Conservation (phyloP, 2,797 vertebrate genomes). For the Capromys pilorides region DNA sequence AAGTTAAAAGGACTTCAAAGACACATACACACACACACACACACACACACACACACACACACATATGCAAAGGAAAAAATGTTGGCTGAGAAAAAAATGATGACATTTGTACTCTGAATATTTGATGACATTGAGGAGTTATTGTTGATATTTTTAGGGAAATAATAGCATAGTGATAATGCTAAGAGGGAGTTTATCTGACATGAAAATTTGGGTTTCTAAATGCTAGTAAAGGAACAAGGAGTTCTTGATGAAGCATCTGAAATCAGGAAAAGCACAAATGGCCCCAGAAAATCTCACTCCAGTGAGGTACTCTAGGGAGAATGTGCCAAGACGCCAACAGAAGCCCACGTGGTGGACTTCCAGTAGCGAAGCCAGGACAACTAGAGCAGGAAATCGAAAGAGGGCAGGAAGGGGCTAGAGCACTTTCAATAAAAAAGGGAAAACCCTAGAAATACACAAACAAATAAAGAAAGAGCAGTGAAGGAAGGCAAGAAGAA, state of each 20-base stretch:
- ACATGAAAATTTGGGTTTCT: background rate
- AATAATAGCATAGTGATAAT: background rate
- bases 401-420: background rate
- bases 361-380: background rate
- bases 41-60: too few species aligned
- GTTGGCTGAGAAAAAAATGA: background rate
- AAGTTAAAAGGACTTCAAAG: background rate
- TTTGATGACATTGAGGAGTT: background rate
- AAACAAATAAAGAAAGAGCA: background rate
- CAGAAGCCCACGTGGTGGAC: background rate
- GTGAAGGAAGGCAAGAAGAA: background rate
- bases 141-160: background rate
- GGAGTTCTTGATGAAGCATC: background rate
- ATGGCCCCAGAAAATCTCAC: background rate
- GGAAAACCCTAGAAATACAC: background rate
- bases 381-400: background rate
- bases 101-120: background rate
- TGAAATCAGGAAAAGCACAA: background rate
- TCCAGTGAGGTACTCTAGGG: background rate
- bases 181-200: background rate
- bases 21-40: background rate
- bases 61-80: background rate
- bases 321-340: background rate
- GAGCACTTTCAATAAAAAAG: background rate
- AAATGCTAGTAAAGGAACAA: background rate